Evolutionary conservation across 2,888 invertebrate genomes (phyloP), one percentile per base, ranked within the genome.

Genomic region (Neoaliturus tenellus): DNA sequence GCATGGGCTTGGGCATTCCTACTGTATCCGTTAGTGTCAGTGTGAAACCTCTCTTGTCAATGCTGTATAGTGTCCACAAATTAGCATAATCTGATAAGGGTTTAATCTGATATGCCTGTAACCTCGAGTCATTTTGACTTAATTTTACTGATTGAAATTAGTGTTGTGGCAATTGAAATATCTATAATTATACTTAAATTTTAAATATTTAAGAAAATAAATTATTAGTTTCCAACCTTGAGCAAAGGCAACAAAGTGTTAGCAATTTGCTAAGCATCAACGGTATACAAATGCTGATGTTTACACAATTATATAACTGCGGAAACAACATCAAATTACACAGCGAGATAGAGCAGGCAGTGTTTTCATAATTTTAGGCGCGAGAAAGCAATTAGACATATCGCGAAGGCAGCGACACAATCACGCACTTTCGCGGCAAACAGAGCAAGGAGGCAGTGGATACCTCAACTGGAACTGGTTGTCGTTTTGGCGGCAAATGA

Each of bases 311-410:
- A 62, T 14, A 62, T 62, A 62, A 62, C 62, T 35, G 62, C 14
- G 14, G 28, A 20, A 62, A 62, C 62, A 23, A 5, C 25, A 62
- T 28, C 20, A 23, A 23, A 51, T 51, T 5, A 5, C 3, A 62
- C 62, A 28, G 12, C 17, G 62, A 12, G 62, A 62, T 62, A 62
- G 17, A 62, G 62, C 5, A 28, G 31, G 62, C 31, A 62, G 62
- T 62, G 62, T 62, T 62, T 62, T 28, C 62, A 62, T 62, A 62
- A 62, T 62, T 58, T 25, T 4, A 62, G 62, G 62, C 62, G 28
- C 14, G 35, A 44, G 73, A 41, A 44, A 75, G 44, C 73, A 75
- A 75, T 75, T 44, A 75, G 28, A 48, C 23, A 23, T 25, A 75
- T 75, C 48, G 73, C 73, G 48, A 39, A 39, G 44, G 73, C 44